A percentile compares a stretch with the other conserved stretches of the same genome.
Evolutionary conservation across 2,113 vertebrate species (phyloP).

Genomic region (Ciconia boyciana): DNA sequence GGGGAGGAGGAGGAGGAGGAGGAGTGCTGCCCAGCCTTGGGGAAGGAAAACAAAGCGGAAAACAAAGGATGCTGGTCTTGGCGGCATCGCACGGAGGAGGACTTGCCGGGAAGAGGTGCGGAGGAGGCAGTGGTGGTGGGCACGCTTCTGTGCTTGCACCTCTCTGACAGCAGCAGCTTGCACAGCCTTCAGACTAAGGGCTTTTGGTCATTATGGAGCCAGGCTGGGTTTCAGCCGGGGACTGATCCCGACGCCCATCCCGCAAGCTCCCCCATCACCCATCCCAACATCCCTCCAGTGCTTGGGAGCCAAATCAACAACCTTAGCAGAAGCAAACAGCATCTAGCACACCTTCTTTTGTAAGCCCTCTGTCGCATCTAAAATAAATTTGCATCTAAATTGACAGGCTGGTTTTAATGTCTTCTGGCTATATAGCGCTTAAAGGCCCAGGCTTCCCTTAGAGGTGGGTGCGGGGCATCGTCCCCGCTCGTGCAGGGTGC

Average conservation of each 20-base stretch:
- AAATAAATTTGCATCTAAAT: constrained; percentile 62
- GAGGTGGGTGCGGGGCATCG: neutral
- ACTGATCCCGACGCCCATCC: neutral
- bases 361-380: constrained; percentile 23
- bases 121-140: neutral
- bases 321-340: neutral
- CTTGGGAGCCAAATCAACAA: neutral
- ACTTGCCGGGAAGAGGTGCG: neutral
- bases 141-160: neutral
- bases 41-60: neutral
- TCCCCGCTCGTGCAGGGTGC: neutral
- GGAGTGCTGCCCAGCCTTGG: neutral
- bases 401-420: constrained; percentile 33
- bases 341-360: constrained; percentile 27
- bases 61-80: neutral
- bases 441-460: neutral
- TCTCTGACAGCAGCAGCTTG: neutral
- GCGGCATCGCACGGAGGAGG: rapidly evolving
- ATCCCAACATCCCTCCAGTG: neutral
- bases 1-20: neutral
- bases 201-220: neutral
- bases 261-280: neutral
- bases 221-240: neutral
- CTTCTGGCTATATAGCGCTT: neutral
- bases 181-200: neutral